Base-by-base conservation (phyloP, 2,113 vertebrate species). In the Pipa parva region DNA sequence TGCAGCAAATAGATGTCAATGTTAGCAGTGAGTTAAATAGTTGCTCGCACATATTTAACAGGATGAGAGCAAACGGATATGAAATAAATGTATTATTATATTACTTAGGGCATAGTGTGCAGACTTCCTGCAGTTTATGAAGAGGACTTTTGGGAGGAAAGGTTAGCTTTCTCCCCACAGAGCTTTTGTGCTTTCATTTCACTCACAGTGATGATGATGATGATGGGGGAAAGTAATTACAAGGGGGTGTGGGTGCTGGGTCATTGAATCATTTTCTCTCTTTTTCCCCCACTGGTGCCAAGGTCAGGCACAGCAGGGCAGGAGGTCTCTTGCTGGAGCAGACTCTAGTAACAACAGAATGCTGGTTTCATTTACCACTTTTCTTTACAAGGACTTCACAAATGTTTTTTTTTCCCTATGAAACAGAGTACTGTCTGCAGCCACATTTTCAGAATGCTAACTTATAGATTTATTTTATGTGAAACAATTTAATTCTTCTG, bases 191-290 rank as follows among this genome's bases (percentile, higher is more conserved):
- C 25, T 67, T 49, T 18, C 8, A 26, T 58, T 46, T 58, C 7
- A 20, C 15, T 18, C 31, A 11, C 37, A 17, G 29, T 18, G 39
- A 18, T 36, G 25, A 28, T 67, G 20, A 33, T 22, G 15, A 48
- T 50, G 27, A 37, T 50, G 17, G n/a, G 17, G n/a, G 15, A n/a
- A 42, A 42, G 39, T 39, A 68, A 59, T 59, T 59, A 28, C 64
- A 68, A 59, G 45, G 11, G 28, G 26, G 42, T 59, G 55, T 26
- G 28, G 24, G 55, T 37, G 31, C 11, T 24, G 4, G 18, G 49
- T 27, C 58, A 70, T 20, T 70, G 48, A 70, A 70, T 70, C n/a
- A 31, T 60, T 61, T 60, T 33, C 48, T 61, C 63, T 36, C n/a
- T n/a, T n/a, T 65, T 60, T 28, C 51, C 29, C 28, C 25, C 46